Base-by-base conservation (phyloP, 1,140 invertebrate genomes). In the Coptotermes formosanus region DNA sequence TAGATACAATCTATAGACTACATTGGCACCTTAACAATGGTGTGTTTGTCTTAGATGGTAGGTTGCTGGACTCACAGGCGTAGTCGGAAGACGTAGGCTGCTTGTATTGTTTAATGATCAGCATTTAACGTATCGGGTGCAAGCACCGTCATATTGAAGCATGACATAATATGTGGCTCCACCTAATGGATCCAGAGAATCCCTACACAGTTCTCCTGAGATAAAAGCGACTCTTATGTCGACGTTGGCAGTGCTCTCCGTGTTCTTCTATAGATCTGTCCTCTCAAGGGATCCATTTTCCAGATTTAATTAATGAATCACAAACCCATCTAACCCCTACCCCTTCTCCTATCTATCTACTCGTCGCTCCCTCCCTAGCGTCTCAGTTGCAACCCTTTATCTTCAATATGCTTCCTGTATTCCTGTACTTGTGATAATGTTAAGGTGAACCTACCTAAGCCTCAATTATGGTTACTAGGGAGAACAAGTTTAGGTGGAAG, bases 241-340 rank as follows among this genome's bases (percentile, higher is more conserved):
- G 64, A 75, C 64, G 64, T 9, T 30, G 64, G n/a, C 11, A 55
- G 19, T 55, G 52, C 52, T 55, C 64, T 25, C n/a, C 64, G 14
- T 12, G 25, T 30, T 75, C 38, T 38, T 38, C 64, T 75, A 75
- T 75, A 75, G 64, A 75, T 75, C 64, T 75, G 64, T 75, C 64
- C 64, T 75, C 64, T 75, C 64, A 75, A 75, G 64, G 64, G 64
- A 75, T 75, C n/a, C 64, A 75, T 75, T 75, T 75, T 16, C 59
- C 64, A 75, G 64, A 75, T 75, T 75, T 75, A 75, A 75, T 75
- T 75, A 75, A 75, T 75, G 64, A 75, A 75, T 75, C 64, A 64
- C 59, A 75, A 75, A 75, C 64, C n/a, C 64, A 30, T 75, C 64
- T 75, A 64, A 64, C 59, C 59, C 59, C 21, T n/a, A 21, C 21